A percentile compares a stretch with the other conserved stretches of the same genome.
Evolutionary conservation across 2,113 vertebrate species (phyloP).

Genomic region (Chaetorhynchus papuensis): DNA sequence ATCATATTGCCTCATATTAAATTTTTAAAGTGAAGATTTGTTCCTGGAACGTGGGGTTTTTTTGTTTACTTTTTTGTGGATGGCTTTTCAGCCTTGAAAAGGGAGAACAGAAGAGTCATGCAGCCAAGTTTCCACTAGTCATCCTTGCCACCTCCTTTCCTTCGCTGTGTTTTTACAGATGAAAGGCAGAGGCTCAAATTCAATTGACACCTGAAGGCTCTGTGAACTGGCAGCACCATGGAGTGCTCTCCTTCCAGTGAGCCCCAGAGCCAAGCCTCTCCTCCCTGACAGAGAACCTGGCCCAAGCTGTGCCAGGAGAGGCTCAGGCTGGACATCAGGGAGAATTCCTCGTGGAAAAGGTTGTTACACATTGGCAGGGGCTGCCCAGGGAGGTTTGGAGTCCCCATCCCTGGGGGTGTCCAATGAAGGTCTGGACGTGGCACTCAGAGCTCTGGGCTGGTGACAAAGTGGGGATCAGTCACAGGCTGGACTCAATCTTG

Average conservation of each 20-base stretch:
- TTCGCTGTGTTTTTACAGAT: neutral
- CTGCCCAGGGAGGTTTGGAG: neutral
- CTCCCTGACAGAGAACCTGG: fast-evolving
- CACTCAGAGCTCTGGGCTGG: neutral
- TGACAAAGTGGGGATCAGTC: neutral
- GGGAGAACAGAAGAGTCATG: neutral
- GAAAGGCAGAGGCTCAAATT: neutral
- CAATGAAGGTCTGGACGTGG: neutral
- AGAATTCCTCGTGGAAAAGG: neutral
- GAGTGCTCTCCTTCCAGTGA: neutral
- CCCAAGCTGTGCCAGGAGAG: neutral
- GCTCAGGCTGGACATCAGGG: neutral
- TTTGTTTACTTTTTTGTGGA: neutral
- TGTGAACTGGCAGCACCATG: neutral
- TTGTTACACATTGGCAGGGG: fast-evolving
- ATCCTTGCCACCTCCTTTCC: neutral
- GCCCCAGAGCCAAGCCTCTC: neutral
- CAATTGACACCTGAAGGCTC: neutral
- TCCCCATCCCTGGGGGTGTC: neutral
- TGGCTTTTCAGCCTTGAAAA: neutral
- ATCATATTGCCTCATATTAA: neutral
- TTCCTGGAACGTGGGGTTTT: neutral
- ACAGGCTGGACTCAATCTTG: neutral
- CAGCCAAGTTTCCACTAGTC: neutral
- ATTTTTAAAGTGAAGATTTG: neutral